Evolutionary conservation across 2,113 vertebrate genomes (phyloP), one percentile per base, ranked within the genome.

Genomic region (Brachypodius melanocephalos): DNA sequence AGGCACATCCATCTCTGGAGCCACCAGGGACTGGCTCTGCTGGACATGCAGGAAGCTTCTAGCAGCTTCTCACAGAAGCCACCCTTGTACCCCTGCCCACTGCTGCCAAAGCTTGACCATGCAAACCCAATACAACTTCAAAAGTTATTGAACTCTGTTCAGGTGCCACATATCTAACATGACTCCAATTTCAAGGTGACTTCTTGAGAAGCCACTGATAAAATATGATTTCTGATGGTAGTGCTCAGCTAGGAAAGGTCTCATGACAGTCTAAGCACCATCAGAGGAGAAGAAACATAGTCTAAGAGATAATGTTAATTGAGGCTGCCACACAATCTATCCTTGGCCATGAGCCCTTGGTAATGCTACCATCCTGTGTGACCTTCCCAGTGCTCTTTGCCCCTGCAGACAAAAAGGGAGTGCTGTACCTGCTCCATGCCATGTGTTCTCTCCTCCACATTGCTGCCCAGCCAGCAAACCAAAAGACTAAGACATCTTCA

Each of bases 331-430:
- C 38, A 83, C 49, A 83, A 73, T 26, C 46, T 54, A 46, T 38
- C 65, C 38, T 58, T 78, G 77, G 61, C 45, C 48, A 17, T 6
- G 52, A 86, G 59, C 68, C 68, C 74, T 49, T 34, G 61, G n/a
- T 45, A 73, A 61, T 0, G 0, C 62, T 34, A 74, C 38, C 52
- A 34, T 29, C 31, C 43, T 17, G 26, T n/a, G 40, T 2, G 2
- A 63, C 3, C 3, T 66, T 25, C 26, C 20, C 55, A 49, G 51
- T 0, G 0, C 42, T 49, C 7, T 8, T 17, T 73, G 72, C n/a
- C 73, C 52, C 67, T 26, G 45, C 55, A 68, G 66, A 59, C 6
- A 18, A 46, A 32, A n/a, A 75, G 12, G 32, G 24, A 73, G 19
- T 8, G 40, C 66, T 71, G 32, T 43, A 36, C 36, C 66, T 67